Percentiles rank a stretch among this genome's conserved stretches.
phyloP scores from a whole-genome alignment of 2,113 vertebrate genomes.

The Grammatotria lemairii region DNA sequence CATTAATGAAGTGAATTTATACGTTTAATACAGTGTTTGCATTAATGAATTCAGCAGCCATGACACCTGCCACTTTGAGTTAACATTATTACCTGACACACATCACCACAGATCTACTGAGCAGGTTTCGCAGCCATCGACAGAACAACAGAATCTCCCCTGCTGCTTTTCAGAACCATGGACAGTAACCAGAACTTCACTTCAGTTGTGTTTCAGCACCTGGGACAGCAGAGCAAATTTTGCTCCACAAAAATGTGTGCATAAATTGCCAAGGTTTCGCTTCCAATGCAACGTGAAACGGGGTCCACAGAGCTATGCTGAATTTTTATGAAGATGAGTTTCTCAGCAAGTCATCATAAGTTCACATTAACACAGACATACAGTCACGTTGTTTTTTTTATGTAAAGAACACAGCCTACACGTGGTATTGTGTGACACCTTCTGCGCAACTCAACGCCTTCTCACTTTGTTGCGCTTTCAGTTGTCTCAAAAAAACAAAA shows the following conservation, averaged over 20 bases:
- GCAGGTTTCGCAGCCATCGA: background rate
- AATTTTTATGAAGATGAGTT: background rate
- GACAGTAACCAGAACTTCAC: background rate
- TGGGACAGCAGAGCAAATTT: background rate
- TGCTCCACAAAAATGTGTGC: slow-evolving; percentile 11
- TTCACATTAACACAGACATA: background rate
- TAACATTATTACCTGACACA: background rate
- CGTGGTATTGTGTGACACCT: background rate
- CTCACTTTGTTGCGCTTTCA: background rate
- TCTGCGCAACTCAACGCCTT: slow-evolving; percentile 6
- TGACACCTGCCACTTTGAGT: background rate
- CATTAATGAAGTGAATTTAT: background rate
- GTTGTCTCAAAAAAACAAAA: background rate
- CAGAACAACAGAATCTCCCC: background rate
- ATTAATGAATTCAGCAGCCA: background rate
- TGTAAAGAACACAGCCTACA: slow-evolving; percentile 17
- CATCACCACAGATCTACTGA: background rate
- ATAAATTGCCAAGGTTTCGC: background rate
- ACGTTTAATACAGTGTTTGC: background rate
- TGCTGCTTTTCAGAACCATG: background rate
- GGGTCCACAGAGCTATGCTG: background rate
- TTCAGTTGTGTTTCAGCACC: background rate
- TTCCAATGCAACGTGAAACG: background rate
- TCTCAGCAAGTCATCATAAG: background rate
- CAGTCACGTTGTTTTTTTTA: slow-evolving; percentile 29